Evolutionary conservation across 2,113 vertebrate genomes (phyloP), one percentile per base, ranked within the genome.

Genomic region (Chaenocephalus aceratus): DNA sequence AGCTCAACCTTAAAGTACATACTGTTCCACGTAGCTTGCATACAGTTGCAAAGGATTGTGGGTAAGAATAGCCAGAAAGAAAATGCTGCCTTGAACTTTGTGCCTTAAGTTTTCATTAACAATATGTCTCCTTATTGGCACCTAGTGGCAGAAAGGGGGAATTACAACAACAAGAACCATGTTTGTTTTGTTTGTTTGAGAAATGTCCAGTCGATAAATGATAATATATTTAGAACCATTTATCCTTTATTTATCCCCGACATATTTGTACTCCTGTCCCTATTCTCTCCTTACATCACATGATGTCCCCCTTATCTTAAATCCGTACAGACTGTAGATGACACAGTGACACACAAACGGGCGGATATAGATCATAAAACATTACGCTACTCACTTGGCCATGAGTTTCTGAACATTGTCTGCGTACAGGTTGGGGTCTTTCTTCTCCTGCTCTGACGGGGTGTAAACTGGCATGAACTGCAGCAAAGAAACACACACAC

Each of bases 381-480:
- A 23, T 58, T 7, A 6, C 6, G 3, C 3, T 6, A 87, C 96
- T 94, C 79, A 98, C 97, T 94, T 90, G 65, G 97, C 97, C 96
- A 98, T 98, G 69, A 96, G 91, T 66, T 93, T 95, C 93, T 97
- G 97, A 4, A 98, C 94, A 1, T 97, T 98, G 91, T 95, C 96
- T 12, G 97, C 97, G 48, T 96, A 98, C 13, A 97, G 88, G 53
- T 82, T 90, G 14, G 97, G 96, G 91, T 97, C 84, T 0, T 80
- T 77, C 82, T 91, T 96, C 90, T 98, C 97, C 75, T 96, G 93
- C 11, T 84, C 49, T 5, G 95, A 96, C 0, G 97, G 97, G 0
- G 87, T 93, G 90, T 97, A 98, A 34, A 98, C 96, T 0, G 97
- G 96, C 70, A 98, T 93, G 79, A 95, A 98, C 97, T 98, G 88